Evolutionary conservation across 2,113 vertebrate species (phyloP).

Genomic region (Pangasianodon hypophthalmus): DNA sequence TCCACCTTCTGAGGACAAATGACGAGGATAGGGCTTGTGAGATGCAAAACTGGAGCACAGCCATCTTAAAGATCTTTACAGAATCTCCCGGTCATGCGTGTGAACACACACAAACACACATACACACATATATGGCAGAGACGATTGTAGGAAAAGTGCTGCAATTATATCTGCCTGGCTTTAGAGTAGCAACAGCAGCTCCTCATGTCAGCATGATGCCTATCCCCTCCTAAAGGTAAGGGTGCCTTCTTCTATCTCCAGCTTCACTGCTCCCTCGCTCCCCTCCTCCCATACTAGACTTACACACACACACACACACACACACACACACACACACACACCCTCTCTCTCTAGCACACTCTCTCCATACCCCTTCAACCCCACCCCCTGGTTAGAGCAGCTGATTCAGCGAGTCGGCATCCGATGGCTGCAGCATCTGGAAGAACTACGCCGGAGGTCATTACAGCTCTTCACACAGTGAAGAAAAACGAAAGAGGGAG

Average conservation of each 20-base stretch:
- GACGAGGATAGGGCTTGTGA: background rate
- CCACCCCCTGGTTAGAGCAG: conserved; percentile 79
- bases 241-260: conserved; percentile 63
- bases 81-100: background rate
- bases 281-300: conserved; percentile 50
- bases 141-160: conserved; percentile 63
- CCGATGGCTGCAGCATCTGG: conserved; percentile 90
- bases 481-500: conserved; percentile 69
- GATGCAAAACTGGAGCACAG: background rate
- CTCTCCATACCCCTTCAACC: conserved; percentile 60
- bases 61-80: background rate
- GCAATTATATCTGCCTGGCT: conserved; percentile 63
- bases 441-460: conserved; percentile 84
- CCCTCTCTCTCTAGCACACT: conserved; percentile 55
- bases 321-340: conserved; percentile 52
- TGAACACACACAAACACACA: conserved; percentile 37
- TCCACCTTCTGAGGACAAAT: background rate
- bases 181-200: conserved; percentile 61
- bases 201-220: conserved; percentile 67
- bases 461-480: conserved; percentile 80
- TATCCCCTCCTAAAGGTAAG: conserved; percentile 79
- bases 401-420: conserved; percentile 89
- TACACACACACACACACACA: conserved; percentile 48
- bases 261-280: conserved; percentile 44
- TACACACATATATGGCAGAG: conserved; percentile 61